A percentile compares a stretch with the other conserved stretches of the same genome.
Conservation (phyloP, 2,888 invertebrate species). For the Stegana nigrithorax region DNA sequence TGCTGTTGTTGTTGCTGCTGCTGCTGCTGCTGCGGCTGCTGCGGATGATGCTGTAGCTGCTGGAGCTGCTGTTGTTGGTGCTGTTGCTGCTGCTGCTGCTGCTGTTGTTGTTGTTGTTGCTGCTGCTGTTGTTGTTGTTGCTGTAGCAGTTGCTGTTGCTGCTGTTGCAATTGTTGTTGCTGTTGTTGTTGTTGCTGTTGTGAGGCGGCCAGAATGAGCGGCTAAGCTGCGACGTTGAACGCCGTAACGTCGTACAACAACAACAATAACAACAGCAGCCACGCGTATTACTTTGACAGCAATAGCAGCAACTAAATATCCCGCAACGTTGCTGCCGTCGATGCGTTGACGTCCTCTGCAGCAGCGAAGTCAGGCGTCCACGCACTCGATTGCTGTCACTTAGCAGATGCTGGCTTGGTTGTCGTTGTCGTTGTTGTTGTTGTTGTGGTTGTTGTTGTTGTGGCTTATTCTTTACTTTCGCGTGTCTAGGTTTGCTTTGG, state of each 20-base stretch:
- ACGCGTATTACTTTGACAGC: not conserved
- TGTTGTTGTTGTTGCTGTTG: constrained; percentile 36
- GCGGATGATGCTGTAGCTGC: not conserved
- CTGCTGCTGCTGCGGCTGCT: not conserved
- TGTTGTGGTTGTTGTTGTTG: constrained; percentile 1
- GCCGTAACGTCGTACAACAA: constrained; percentile 26
- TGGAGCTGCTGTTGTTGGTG: constrained; percentile 5
- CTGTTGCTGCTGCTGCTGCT: not conserved
- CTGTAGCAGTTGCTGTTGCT: not conserved
- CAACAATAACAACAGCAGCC: constrained; percentile 30
- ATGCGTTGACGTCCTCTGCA: not conserved
- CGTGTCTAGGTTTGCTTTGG: constrained; percentile 3
- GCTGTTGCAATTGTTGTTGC: not conserved
- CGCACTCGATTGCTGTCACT: not conserved
- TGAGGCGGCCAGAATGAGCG: constrained; percentile 70
- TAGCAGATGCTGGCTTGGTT: constrained; percentile 1
- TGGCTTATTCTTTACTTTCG: constrained; percentile 4
- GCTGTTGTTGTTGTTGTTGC: not conserved
- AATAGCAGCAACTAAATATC: not conserved
- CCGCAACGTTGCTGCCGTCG: not conserved
- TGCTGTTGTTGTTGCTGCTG: constrained; percentile 32
- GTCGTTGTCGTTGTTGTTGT: constrained; percentile 1
- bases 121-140: not conserved
- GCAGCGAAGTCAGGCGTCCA: not conserved
- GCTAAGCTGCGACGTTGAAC: constrained; percentile 41